Percentiles rank a stretch among this genome's conserved stretches.
These are phyloP conservation scores for Siphlonurus alternatus DNA, from an alignment of 2,888 invertebrate genomes.

Conservation along the genomic window DNA sequence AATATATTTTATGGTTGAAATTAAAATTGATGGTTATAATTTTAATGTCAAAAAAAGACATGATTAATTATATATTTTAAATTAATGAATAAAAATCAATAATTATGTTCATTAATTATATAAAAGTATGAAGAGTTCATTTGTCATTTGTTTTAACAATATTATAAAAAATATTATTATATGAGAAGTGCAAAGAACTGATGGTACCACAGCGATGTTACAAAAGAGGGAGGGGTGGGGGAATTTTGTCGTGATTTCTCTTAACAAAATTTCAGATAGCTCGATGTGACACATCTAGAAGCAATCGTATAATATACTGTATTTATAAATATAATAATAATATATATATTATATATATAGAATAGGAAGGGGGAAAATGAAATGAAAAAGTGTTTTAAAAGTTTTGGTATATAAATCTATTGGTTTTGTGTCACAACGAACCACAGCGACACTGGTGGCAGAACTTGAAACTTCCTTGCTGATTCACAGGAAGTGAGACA, in stretches of 20 bases:
- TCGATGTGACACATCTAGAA: neutral
- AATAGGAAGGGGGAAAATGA: neutral
- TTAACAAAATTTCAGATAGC: neutral
- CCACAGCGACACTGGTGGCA: neutral
- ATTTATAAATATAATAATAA: neutral
- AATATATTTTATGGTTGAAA: neutral
- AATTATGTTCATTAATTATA: no score
- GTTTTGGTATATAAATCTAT: neutral
- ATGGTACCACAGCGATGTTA: neutral
- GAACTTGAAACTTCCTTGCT: neutral
- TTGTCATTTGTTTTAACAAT: no score
- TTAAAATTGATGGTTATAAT: neutral
- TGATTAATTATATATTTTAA: neutral
- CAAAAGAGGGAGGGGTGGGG: slow-evolving; percentile 2
- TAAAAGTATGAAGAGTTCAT: no score
- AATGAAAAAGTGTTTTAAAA: neutral
- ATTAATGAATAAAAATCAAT: neutral
- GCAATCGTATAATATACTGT: neutral
- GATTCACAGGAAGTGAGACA: no score
- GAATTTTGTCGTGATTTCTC: neutral
- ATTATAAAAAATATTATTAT: neutral
- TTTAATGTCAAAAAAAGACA: neutral
- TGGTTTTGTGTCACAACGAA: neutral
- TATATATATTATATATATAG: no score
- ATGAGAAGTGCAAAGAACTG: neutral